A percentile compares a stretch with the other conserved stretches of the same genome.
These are phyloP conservation scores for Copidosoma aretas DNA, from an alignment of 2,888 invertebrate genomes.

Conservation along the genomic window DNA sequence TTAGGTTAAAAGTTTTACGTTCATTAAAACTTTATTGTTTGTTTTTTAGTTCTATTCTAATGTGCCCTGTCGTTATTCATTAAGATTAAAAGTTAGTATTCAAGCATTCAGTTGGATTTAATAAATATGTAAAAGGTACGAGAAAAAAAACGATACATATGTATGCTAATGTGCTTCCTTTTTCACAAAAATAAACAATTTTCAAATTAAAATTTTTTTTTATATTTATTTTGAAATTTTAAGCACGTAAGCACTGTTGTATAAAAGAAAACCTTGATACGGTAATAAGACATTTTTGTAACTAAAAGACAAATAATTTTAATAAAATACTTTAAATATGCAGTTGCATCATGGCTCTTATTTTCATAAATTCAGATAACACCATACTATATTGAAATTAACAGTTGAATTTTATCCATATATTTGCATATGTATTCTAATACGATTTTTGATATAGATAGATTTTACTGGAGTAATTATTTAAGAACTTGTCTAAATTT, in stretches of 20 bases:
- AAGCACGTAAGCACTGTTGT: not conserved
- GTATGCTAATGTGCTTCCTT: constrained; percentile 50
- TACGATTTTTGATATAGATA: constrained; percentile 38
- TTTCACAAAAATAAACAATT: constrained; percentile 42
- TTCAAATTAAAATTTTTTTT: constrained; percentile 30
- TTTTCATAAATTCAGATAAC: constrained; percentile 32
- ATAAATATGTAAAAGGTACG: constrained; percentile 16
- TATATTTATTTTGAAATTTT: constrained; percentile 30
- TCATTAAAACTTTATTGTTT: constrained; percentile 34
- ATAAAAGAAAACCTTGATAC: constrained; percentile 10
- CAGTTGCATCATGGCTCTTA: constrained; percentile 39
- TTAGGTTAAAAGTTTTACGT: constrained; percentile 37
- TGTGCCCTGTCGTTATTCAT: constrained; percentile 29
- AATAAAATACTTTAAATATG: constrained; percentile 11
- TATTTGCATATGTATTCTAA: constrained; percentile 16
- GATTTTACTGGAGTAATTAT: not conserved
- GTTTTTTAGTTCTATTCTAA: constrained; percentile 30
- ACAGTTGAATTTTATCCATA: constrained; percentile 11
- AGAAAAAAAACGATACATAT: constrained; percentile 27
- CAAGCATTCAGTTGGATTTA: constrained; percentile 33
- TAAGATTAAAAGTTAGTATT: constrained; percentile 31
- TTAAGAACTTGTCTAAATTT: too few relatives aligned
- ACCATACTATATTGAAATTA: constrained; percentile 30
- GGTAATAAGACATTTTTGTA: constrained; percentile 26
- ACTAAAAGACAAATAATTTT: constrained; percentile 20